These are phyloP conservation scores for Coleophora deauratella DNA, from an alignment of 2,888 invertebrate species.

Conservation along the genomic window DNA sequence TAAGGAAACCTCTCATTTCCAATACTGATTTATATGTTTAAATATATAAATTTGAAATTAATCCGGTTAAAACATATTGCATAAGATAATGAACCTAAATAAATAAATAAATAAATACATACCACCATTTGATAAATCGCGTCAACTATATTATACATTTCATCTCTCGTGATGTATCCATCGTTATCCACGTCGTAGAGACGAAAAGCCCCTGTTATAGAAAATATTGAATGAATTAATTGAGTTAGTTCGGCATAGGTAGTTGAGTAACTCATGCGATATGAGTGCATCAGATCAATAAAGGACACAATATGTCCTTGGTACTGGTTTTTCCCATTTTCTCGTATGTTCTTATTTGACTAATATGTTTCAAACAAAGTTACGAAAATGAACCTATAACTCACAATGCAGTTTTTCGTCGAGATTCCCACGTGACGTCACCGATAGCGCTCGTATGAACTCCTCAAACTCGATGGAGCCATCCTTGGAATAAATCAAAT, in stretches of 20 bases:
- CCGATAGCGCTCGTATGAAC: constrained; percentile 97
- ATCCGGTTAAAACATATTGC: too few species aligned
- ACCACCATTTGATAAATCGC: constrained; percentile 99
- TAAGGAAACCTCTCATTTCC: too few species aligned
- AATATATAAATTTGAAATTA: too few species aligned
- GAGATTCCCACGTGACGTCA: constrained; percentile 98
- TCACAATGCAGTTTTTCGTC: constrained; percentile 99
- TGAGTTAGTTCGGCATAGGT: too few species aligned
- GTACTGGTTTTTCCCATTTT: too few species aligned
- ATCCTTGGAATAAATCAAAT: constrained; percentile 79
- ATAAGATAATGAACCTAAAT: too few species aligned
- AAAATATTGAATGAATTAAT: constrained; percentile 2
- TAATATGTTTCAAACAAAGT: too few species aligned
- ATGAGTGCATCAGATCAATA: too few species aligned
- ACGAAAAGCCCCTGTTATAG: constrained; percentile 90
- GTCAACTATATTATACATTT: constrained; percentile 98
- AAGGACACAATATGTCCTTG: too few species aligned
- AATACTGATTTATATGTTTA: too few species aligned
- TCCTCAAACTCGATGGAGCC: constrained; percentile 99
- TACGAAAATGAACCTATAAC: constrained; percentile 44
- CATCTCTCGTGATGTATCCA: constrained; percentile 95
- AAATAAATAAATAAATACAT: constrained; percentile 68
- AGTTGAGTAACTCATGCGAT: too few species aligned
- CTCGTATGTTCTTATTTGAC: too few species aligned
- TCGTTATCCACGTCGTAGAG: constrained; percentile 97